Evolutionary conservation across 2,113 vertebrate genomes (phyloP).

Genomic region (Nansenia antarctica): DNA sequence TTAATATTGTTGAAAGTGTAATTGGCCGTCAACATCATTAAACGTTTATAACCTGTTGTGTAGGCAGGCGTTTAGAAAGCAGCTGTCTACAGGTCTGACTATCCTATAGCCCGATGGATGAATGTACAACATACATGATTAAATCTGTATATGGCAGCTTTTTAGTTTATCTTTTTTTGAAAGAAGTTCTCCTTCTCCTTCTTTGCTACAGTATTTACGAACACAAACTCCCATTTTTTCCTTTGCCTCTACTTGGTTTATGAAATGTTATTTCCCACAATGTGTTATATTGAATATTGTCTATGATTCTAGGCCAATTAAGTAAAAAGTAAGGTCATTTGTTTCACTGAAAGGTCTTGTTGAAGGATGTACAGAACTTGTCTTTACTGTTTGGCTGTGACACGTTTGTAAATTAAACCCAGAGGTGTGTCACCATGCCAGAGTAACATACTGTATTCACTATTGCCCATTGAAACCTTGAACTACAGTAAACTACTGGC

Average conservation of each 20-base stretch:
- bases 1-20: neutral
- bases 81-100: constrained; percentile 22
- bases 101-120: constrained; percentile 72
- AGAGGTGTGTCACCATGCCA: constrained; percentile 59
- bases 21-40: constrained; percentile 26
- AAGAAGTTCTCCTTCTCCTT: constrained; percentile 61
- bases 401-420: constrained; percentile 72
- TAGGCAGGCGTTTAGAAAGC: no score
- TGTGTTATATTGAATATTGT: constrained; percentile 68
- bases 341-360: constrained; percentile 58
- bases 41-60: constrained; percentile 26
- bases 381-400: constrained; percentile 68
- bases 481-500: constrained; percentile 73
- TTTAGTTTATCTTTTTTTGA: constrained; percentile 60
- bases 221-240: constrained; percentile 34
- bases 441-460: constrained; percentile 61
- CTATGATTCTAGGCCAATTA: constrained; percentile 49
- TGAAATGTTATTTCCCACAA: constrained; percentile 56
- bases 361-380: constrained; percentile 58
- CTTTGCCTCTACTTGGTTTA: constrained; percentile 49
- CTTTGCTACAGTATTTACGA: constrained; percentile 58
- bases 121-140: constrained; percentile 78
- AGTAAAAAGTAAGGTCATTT: constrained; percentile 47
- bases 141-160: constrained; percentile 74
- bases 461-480: constrained; percentile 68